A percentile compares a stretch with the other conserved stretches of the same genome.
phyloP scores from a whole-genome alignment of 2,797 vertebrate species.

The Pantherophis alleghaniensis region DNA sequence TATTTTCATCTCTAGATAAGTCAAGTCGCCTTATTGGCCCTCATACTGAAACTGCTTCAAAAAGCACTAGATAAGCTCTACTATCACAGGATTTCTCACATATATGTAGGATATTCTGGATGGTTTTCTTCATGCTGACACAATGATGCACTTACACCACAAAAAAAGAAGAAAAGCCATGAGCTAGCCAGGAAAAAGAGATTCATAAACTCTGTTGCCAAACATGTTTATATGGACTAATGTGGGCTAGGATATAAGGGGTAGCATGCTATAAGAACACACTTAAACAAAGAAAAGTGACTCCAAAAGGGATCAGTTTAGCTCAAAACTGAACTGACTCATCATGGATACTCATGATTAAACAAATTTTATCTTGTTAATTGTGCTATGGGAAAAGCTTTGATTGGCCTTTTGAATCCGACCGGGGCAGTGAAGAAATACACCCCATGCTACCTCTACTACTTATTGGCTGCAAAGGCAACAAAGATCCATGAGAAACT shows the following conservation, averaged over 20 bases:
- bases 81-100: neutral
- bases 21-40: neutral
- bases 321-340: neutral
- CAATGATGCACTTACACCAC: neutral
- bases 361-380: neutral
- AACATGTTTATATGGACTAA: neutral
- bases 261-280: neutral
- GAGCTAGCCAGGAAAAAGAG: neutral
- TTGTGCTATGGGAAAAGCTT: neutral
- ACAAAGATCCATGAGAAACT: neutral
- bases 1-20: neutral
- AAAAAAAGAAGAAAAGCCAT: neutral
- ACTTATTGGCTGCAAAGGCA: neutral
- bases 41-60: neutral
- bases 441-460: neutral
- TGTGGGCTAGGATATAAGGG: neutral
- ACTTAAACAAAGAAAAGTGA: neutral
- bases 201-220: neutral
- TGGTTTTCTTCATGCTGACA: neutral
- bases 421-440: neutral
- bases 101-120: neutral
- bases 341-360: neutral
- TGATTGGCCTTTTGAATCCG: neutral
- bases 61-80: neutral
- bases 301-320: neutral